Evolutionary conservation across 35 echinoderm and acorn worm genomes (phyloP), one percentile per base, ranked within the genome.

Genomic region (Amphiura filiformis): DNA sequence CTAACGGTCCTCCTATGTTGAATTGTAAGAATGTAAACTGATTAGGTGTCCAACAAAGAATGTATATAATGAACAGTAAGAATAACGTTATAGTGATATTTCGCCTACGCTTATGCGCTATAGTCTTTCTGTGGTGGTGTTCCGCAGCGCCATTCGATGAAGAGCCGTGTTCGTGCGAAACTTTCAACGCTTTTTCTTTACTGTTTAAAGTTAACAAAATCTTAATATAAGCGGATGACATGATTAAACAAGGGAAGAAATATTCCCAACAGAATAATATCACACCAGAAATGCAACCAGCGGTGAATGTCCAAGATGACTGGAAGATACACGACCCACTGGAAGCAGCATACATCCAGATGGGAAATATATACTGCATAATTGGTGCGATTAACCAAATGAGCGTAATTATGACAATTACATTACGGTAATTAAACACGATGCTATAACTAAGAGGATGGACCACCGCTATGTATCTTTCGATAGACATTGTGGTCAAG

Each of bases 81-180:
- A 97, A 93, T 34, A 97, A 83, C 17, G 91, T 97, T n/a, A 93
- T 39, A 13, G 91, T 90, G 37, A 97, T 91, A 39, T 97, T 97
- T 39, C 88, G 76, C 14, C 91, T 91, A 34, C 91, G 81, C 0
- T 82, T 70, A 56, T 93, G 87, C 4, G 93, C 34, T 44, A n/a
- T 34, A 82, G 32, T 35, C 36, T 77, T 39, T 57, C 47, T 41
- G 22, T 9, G 36, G 15, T 35, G 30, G 37, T 31, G 13, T 34
- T 36, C 31, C 1, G 15, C 90, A 12, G 84, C 7, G 26, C 31
- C 38, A n/a, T 79, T 76, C 39, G 84, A 57, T 84, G 39, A 34
- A 30, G 33, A 35, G 78, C 75, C 76, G 32, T 79, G 78, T 30
- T 42, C 76, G 75, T 77, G 35, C 0, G 61, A 56, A 15, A 33